Percentiles rank a stretch among this genome's conserved stretches.
These are phyloP conservation scores for Rousettus madagascariensis DNA, from an alignment of 2,797 vertebrate species.

Conservation along the genomic window DNA sequence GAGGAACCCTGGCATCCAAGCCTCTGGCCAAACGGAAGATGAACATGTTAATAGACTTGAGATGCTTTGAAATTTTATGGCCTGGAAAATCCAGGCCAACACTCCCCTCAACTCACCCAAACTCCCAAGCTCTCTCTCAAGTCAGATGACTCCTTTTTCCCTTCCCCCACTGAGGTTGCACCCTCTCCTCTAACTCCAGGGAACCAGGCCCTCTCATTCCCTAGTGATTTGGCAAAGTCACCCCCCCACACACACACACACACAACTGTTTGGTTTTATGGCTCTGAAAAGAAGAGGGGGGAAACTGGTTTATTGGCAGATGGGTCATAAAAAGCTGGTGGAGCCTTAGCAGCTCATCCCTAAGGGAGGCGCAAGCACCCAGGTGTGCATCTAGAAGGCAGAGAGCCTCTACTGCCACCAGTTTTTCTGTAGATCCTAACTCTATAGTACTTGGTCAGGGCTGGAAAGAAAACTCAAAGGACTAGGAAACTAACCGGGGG, in stretches of 20 bases:
- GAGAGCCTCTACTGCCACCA: background rate
- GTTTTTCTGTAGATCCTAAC: slow-evolving; percentile 20
- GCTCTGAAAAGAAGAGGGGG: slow-evolving; percentile 93
- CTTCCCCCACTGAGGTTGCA: slow-evolving; percentile 41
- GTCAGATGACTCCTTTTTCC: slow-evolving; percentile 63
- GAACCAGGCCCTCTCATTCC: slow-evolving; percentile 56
- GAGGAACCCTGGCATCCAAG: slow-evolving; percentile 63
- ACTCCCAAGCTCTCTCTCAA: slow-evolving; percentile 7
- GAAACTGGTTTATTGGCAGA: slow-evolving; percentile 95
- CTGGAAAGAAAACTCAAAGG: slow-evolving; percentile 37
- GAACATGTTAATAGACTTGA: slow-evolving; percentile 90
- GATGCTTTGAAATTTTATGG: slow-evolving; percentile 97
- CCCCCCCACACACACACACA: background rate
- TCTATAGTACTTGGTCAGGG: background rate
- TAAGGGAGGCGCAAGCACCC: slow-evolving; percentile 55
- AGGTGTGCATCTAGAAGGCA: slow-evolving; percentile 58
- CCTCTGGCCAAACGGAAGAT: slow-evolving; percentile 63
- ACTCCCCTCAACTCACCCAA: background rate
- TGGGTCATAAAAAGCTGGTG: slow-evolving; percentile 93
- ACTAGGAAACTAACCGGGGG: background rate
- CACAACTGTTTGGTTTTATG: slow-evolving; percentile 87
- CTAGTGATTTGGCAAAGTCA: slow-evolving; percentile 54
- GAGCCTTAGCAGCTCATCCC: slow-evolving; percentile 56
- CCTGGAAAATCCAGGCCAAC: slow-evolving; percentile 92
- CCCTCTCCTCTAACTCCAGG: background rate